phyloP scores from a whole-genome alignment of 2,113 vertebrate genomes.

The Argyrosomus japonicus region DNA sequence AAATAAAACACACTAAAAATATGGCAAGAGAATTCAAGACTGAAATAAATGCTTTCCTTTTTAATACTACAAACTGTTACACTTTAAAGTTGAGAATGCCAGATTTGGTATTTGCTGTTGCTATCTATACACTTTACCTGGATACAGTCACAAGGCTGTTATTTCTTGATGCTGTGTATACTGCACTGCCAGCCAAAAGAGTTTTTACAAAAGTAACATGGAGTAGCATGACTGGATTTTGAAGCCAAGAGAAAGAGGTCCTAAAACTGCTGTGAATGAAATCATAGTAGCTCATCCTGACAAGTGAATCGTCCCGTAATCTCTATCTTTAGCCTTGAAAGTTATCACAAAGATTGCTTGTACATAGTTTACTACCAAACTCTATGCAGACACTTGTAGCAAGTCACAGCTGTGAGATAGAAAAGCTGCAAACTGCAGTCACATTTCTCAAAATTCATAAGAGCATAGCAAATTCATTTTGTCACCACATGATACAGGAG shows the following conservation, averaged over 20 bases:
- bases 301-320: no score
- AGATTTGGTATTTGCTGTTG: constrained; percentile 7
- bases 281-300: neutral
- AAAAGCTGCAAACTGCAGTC: no score
- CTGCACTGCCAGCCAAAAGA: neutral
- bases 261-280: neutral
- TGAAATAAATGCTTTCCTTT: constrained; percentile 1
- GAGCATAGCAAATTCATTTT: no score
- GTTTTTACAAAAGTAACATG: neutral
- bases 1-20: constrained; percentile 8
- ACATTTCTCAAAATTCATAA: no score
- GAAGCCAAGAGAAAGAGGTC: neutral
- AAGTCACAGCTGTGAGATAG: no score
- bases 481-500: neutral
- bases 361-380: no score
- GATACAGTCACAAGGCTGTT: neutral
- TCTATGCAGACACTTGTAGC: no score
- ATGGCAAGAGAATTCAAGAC: constrained; percentile 6
- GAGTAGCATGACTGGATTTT: no score
- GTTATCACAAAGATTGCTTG: no score
- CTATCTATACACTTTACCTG: neutral
- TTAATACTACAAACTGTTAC: constrained; percentile 1
- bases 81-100: neutral
- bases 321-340: no score
- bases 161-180: neutral